Base-by-base conservation (phyloP, 1,140 invertebrate species). In the Tetramorium parvispinum region DNA sequence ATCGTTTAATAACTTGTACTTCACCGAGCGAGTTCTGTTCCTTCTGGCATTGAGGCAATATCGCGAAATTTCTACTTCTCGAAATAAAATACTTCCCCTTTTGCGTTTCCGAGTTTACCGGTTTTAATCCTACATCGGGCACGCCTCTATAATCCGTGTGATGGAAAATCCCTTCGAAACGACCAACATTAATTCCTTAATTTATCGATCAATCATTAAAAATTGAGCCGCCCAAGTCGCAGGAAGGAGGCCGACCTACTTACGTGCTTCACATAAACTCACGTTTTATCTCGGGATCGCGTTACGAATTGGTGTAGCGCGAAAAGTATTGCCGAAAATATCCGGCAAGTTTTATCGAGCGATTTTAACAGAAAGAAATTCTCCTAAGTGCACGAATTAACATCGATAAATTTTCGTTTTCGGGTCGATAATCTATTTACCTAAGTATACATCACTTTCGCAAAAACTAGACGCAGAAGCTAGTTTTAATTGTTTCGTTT, bases 141-240 rank as follows among this genome's bases (percentile, higher is more conserved):
- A 59, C 53, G 24, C 66, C 40, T 83, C 4, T 24, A 43, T 59
- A 59, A 63, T 75, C 24, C 43, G 53, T 5, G 24, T 61, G 68
- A 83, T 75, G 68, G 68, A 73, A 68, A 75, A 75, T 83, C 68
- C 53, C n/a, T 49, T 43, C 18, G 27, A 70, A 83, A 59, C n/a
- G 68, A 16, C 68, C 51, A 32, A 82, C 66, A 37, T 57, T 82
- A 82, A 73, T 40, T 59, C 40, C 27, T 53, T 49, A 75, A 83
- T 83, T 75, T 75, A 75, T 83, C 68, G 75, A 37, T 81, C 49
- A 68, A 79, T 87, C 78, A 85, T 90, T 90, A 90, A 90, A 90
- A 90, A 89, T 81, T 89, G 76, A 89, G 53, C 61, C 27, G 40
- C 51, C 40, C 51, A n/a, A 49, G 11, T 10, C 4, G 32, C 21